Evolutionary conservation across 2,797 vertebrate species (phyloP).

Genomic region (Lepilemur ruficaudatus): DNA sequence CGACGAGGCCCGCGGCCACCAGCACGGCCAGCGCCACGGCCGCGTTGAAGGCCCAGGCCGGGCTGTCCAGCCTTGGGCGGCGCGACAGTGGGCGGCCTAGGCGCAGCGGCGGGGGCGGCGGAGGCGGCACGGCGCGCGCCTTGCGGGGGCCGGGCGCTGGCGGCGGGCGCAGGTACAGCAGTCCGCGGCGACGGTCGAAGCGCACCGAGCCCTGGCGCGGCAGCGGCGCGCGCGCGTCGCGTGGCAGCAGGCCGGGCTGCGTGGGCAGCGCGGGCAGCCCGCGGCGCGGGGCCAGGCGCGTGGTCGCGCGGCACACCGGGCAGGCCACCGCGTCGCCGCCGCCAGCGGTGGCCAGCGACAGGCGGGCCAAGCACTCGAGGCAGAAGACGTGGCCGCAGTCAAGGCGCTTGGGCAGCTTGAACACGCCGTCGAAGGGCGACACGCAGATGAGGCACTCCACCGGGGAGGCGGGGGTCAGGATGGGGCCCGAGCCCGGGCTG

Average conservation of each 20-base stretch:
- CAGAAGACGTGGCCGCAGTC: conserved; percentile 97
- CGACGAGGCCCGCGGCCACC: conserved; percentile 71
- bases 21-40: conserved; percentile 67
- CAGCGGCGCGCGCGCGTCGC: fast-evolving
- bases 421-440: conserved; percentile 77
- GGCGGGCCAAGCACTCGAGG: conserved; percentile 87
- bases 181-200: conserved; percentile 74
- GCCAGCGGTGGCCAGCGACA: conserved; percentile 72
- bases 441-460: conserved; percentile 81
- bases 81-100: conserved; percentile 71
- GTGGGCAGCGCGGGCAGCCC: conserved; percentile 77
- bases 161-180: conserved; percentile 74
- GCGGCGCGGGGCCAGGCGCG: conserved; percentile 58
- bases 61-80: conserved; percentile 22
- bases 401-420: conserved; percentile 91
- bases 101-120: conserved; percentile 72
- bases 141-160: background rate
- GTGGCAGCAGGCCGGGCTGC: conserved; percentile 48
- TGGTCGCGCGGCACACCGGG: conserved; percentile 76
- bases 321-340: conserved; percentile 72
- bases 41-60: conserved; percentile 70
- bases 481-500: background rate
- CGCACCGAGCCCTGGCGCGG: conserved; percentile 57
- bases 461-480: conserved; percentile 47
- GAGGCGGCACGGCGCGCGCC: background rate